Evolutionary conservation across 1,140 invertebrate species (phyloP).

Genomic region (Diabrotica virgifera): DNA sequence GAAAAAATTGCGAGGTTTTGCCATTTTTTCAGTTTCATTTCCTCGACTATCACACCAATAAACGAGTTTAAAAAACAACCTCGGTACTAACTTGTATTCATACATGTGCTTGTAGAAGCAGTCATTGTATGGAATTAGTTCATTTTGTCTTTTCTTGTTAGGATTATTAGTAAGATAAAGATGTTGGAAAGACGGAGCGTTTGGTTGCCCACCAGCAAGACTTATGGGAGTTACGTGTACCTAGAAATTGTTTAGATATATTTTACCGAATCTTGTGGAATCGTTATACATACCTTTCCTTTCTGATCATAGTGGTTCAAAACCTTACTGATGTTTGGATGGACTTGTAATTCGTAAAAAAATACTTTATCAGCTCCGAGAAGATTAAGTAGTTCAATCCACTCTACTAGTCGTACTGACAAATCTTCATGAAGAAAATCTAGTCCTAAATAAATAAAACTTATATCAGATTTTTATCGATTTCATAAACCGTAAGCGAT

Average conservation of each 20-base stretch:
- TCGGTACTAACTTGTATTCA: constrained; percentile 62
- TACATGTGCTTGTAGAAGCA: constrained; percentile 93
- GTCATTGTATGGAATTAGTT: constrained; percentile 95
- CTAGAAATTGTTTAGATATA: constrained; percentile 15
- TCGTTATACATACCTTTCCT: constrained; percentile 52
- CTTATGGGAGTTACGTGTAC: constrained; percentile 84
- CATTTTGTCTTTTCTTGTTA: constrained; percentile 90
- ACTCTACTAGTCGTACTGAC: constrained; percentile 87
- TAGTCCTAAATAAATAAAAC: constrained; percentile 59
- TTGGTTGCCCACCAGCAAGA: constrained; percentile 87
- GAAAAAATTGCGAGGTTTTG: too few relatives aligned
- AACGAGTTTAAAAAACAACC: too few relatives aligned
- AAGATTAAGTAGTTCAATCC: constrained; percentile 84
- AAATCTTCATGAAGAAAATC: constrained; percentile 91
- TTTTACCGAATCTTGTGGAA: background rate
- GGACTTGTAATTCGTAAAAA: constrained; percentile 87
- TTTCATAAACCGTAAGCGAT: too few relatives aligned
- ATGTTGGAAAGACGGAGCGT: constrained; percentile 83
- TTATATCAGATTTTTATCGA: background rate
- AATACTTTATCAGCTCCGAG: constrained; percentile 91
- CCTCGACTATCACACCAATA: too few relatives aligned
- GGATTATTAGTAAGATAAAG: constrained; percentile 86
- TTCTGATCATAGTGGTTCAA: constrained; percentile 74
- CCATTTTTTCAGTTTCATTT: too few relatives aligned
- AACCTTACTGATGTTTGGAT: constrained; percentile 88